A percentile compares a stretch with the other conserved stretches of the same genome.
phyloP scores from a whole-genome alignment of 2,888 invertebrate genomes.

The Acrobasis suavella region DNA sequence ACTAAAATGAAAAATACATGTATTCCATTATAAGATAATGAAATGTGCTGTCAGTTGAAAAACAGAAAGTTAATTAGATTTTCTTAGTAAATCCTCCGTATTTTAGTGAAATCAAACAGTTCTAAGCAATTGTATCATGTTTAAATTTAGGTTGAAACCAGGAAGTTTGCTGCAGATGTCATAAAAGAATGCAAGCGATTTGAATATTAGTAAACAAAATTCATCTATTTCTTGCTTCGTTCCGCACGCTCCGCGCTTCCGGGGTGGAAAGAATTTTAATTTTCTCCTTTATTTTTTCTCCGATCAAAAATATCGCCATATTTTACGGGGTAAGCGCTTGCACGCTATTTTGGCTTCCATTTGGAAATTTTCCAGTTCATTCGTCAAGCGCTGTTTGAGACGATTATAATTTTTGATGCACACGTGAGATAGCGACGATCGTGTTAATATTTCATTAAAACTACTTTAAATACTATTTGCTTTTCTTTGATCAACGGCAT shows the following conservation, averaged over 20 bases:
- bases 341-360: slow-evolving; percentile 78
- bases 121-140: not conserved
- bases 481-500: no score
- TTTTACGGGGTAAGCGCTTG: slow-evolving; percentile 66
- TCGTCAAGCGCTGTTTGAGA: slow-evolving; percentile 72
- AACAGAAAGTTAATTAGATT: no score
- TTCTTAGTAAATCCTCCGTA: no score
- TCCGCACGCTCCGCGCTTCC: slow-evolving; percentile 67
- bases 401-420: slow-evolving; percentile 67
- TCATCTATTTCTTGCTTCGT: slow-evolving; percentile 55
- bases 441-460: slow-evolving; percentile 8
- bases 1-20: no score
- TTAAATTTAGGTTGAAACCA: slow-evolving; percentile 26
- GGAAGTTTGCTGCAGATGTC: slow-evolving; percentile 35
- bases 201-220: slow-evolving; percentile 56
- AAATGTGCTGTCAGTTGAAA: no score
- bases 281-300: slow-evolving; percentile 53
- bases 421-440: slow-evolving; percentile 45
- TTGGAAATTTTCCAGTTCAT: slow-evolving; percentile 80
- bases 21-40: no score
- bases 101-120: no score
- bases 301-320: slow-evolving; percentile 64
- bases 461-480: no score
- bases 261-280: slow-evolving; percentile 66
- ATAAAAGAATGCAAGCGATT: slow-evolving; percentile 52